Evolutionary conservation across 2,888 invertebrate genomes (phyloP).

Genomic region (Frankliniella fusca): DNA sequence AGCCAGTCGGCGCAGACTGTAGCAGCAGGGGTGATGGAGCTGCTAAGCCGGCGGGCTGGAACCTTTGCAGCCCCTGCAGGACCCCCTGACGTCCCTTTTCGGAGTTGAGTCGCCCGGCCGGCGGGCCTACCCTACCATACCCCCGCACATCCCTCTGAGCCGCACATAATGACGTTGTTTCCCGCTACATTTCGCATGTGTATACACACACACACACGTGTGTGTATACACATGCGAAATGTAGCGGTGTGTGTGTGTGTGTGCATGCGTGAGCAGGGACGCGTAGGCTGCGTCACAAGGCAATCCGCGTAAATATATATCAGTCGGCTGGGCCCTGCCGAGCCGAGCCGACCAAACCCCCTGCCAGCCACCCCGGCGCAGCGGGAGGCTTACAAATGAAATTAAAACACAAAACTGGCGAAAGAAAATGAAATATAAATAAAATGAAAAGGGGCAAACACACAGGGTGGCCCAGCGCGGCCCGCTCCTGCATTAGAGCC

Average conservation of each 20-base stretch:
- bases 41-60: neutral
- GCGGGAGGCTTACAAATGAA: slow-evolving; percentile 17
- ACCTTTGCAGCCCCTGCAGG: too few species aligned
- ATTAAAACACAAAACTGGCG: slow-evolving; percentile 22
- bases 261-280: neutral
- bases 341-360: neutral
- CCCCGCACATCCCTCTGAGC: neutral
- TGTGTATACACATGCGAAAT: neutral
- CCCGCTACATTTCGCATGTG: neutral
- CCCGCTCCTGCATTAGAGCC: neutral
- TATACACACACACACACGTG: neutral
- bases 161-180: neutral
- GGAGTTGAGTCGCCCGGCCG: too few species aligned
- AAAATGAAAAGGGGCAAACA: neutral
- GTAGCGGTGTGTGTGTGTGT: too few species aligned
- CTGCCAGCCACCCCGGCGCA: neutral
- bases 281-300: neutral
- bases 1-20: too few species aligned
- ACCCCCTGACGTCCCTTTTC: too few species aligned
- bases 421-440: neutral
- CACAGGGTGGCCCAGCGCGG: neutral
- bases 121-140: too few species aligned
- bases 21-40: neutral
- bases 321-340: too few species aligned
- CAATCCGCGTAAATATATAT: slow-evolving; percentile 6